These are phyloP conservation scores for Eidolon dupreanum DNA, from an alignment of 2,797 vertebrate genomes.

Conservation along the genomic window DNA sequence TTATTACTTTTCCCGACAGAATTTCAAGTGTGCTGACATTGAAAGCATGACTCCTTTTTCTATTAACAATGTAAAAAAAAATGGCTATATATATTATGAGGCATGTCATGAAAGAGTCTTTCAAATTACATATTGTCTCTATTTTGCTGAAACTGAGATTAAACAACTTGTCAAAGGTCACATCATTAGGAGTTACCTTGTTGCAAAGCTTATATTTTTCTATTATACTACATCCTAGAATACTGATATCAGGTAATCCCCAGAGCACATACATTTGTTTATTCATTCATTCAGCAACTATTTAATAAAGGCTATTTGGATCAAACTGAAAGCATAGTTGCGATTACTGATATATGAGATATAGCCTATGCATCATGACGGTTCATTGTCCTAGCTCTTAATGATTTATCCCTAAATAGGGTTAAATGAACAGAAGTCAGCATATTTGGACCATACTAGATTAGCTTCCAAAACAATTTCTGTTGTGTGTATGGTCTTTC, in stretches of 20 bases:
- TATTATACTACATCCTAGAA: not conserved
- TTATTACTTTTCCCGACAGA: slow-evolving; percentile 41
- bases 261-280: not conserved
- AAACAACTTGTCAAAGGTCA: slow-evolving; percentile 13
- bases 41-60: not conserved
- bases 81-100: not conserved
- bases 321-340: not conserved
- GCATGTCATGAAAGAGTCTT: not conserved
- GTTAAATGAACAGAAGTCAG: not conserved
- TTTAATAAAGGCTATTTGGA: not conserved
- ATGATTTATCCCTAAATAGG: not conserved
- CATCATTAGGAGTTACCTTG: not conserved
- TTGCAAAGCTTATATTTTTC: not conserved
- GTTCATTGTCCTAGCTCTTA: not conserved
- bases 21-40: not conserved
- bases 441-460: not conserved
- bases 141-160: slow-evolving; percentile 35
- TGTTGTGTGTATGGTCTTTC: not conserved
- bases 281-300: slow-evolving; percentile 17
- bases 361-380: not conserved
- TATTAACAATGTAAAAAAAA: slow-evolving; percentile 15
- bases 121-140: not conserved
- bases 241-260: not conserved
- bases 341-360: not conserved
- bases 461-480: slow-evolving; percentile 25